These are phyloP conservation scores for Pterophyllum scalare DNA, from an alignment of 2,113 vertebrate species.

Conservation along the genomic window DNA sequence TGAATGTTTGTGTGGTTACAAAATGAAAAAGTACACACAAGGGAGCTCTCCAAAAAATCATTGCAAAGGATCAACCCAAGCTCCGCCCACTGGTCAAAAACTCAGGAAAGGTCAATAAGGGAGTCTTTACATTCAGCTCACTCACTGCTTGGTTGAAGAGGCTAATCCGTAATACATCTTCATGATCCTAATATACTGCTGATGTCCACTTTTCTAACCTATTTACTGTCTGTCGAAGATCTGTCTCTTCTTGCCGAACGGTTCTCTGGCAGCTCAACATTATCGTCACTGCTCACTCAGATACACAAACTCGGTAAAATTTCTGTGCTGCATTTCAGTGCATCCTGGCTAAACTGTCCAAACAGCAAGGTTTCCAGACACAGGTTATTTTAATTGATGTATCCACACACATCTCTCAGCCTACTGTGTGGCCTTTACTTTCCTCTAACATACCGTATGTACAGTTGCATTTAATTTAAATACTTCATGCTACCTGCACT, in stretches of 20 bases:
- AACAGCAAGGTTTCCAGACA: too few species aligned
- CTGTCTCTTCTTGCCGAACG: not conserved
- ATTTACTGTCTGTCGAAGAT: not conserved
- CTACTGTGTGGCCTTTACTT: not conserved
- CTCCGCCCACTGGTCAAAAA: not conserved
- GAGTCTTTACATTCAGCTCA: not conserved
- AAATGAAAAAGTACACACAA: not conserved
- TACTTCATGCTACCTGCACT: constrained; percentile 6
- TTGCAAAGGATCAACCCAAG: not conserved
- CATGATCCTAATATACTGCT: not conserved
- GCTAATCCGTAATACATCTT: not conserved
- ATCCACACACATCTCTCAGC: not conserved
- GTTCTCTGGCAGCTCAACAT: not conserved
- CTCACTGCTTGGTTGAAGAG: not conserved
- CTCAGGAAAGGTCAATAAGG: not conserved
- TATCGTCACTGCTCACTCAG: not conserved
- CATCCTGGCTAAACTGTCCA: too few species aligned
- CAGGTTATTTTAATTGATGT: not conserved
- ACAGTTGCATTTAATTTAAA: constrained; percentile 31
- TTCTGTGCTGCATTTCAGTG: too few species aligned
- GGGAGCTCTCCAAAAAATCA: too few species aligned
- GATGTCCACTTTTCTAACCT: not conserved
- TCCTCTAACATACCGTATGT: not conserved
- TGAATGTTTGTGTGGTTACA: not conserved
- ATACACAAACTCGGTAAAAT: not conserved